Base-by-base conservation (phyloP, 2,797 vertebrate genomes). In the Enteromius radiatus region DNA sequence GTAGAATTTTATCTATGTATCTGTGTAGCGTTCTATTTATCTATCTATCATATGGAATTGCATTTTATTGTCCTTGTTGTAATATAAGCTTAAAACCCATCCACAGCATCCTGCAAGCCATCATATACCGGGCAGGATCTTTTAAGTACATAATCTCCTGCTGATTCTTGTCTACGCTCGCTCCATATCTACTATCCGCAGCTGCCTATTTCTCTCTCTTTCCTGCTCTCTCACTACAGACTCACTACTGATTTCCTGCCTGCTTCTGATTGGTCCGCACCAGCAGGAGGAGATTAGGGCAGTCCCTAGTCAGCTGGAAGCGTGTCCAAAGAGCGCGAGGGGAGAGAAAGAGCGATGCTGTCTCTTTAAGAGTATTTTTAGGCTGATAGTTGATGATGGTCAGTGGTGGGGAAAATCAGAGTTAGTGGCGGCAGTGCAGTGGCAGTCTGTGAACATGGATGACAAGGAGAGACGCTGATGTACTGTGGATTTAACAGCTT, bases 311-410 rank as follows among this genome's bases (percentile, higher is more conserved):
- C 89, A 90, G 92, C 89, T 85, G 76, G 52, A 81, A 41, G 59
- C 45, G 64, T 19, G 19, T 70, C 69, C 33, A 67, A 49, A 64
- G 64, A 38, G 59, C 12, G 21, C n/a, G 11, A 54, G 54, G 74
- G 75, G 26, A 63, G 12, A 43, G 52, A 83, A 31, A 31, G 87
- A 89, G 89, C 85, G 85, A 80, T 54, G 17, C 92, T 94, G 93
- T 91, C 85, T 77, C 94, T 95, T 95, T 95, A 95, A 96, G 92
- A 90, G 91, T 95, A 95, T 95, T 96, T 95, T 95, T 95, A 95
- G 94, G 90, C 79, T 82, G 89, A 88, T 88, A 89, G 90, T 91
- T 89, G 92, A 90, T 89, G 87, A 88, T 92, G 94, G 93, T 94
- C 93, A 95, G 91, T 94, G 85, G 78, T 91, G 88, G 89, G 90